Evolutionary conservation across 2,888 invertebrate genomes (phyloP), one percentile per base, ranked within the genome.

Genomic region (Athripsodes cinereus): DNA sequence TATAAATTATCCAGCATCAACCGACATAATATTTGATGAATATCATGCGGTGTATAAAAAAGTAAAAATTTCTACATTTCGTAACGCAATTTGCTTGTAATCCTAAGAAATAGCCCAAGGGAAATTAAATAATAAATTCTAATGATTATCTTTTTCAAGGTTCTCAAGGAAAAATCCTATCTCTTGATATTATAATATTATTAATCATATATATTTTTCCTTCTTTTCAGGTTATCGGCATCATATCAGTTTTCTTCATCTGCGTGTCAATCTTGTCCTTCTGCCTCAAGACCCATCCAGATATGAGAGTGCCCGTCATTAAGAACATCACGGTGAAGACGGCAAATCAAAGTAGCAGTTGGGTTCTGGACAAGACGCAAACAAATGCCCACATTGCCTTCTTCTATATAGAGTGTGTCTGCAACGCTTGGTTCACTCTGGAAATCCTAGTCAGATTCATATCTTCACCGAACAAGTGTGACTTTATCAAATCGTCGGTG

Each of bases 211-310:
- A n/a, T n/a, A 6, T 26, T 47, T 46, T 31, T 18, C 60, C 68
- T 70, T 69, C 64, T 68, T 84, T 83, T 46, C 88, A 99, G 97
- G 90, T 96, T 69, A 92, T 99, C 73, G 97, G 97, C 68, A 91
- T 97, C 66, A 87, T 97, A 73, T 98, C 97, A 66, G 96, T 99
- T 71, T 97, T 98, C 83, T 99, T 99, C 86, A 98, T 99, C 76
- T 95, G 97, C 81, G 92, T 97, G 66, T 99, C 98, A 66, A 99
- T 99, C 74, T 82, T 98, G 75, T 96, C 98, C 67, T 99, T 99
- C 82, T 99, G 99, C 81, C 85, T 99, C 72, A 99, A 99, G 83
- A 99, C 99, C 51, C 98, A 98, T 78, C 98, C 99, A 65, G 97
- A 95, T 76, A 92, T 97, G 92, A 83, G 96, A 69, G 92, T 93